Conservation (phyloP, 2,888 invertebrate species). For the Parnassius smintheus region DNA sequence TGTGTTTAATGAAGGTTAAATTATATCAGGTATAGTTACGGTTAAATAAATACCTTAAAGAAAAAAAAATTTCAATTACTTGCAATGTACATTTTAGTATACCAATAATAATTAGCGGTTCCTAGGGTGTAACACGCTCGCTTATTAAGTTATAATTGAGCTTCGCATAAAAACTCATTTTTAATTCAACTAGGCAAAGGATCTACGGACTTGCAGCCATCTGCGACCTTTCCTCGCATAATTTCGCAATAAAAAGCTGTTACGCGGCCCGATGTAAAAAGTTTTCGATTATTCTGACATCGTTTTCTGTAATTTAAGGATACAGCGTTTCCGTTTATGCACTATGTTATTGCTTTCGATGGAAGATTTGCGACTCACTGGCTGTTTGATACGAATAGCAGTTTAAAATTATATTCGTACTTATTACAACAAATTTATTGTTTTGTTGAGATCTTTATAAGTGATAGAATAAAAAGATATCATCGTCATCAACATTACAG, state of each 20-base stretch:
- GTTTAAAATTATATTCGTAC: no score
- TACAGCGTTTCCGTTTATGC: neutral
- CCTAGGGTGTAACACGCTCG: neutral
- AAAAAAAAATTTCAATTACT: no score
- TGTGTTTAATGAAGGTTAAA: no score
- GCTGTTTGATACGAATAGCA: no score
- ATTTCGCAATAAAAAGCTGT: slow-evolving; percentile 31
- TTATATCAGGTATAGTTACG: no score
- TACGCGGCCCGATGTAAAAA: slow-evolving; percentile 17
- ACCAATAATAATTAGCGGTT: neutral
- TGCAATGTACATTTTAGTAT: neutral
- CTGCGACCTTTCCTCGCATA: slow-evolving; percentile 32
- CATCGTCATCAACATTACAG: no score
- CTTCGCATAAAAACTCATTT: neutral
- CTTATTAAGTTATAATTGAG: slow-evolving; percentile 13
- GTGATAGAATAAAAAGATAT: no score
- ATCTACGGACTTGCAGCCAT: neutral
- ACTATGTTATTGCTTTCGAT: neutral
- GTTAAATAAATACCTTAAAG: no score
- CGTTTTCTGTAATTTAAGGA: neutral
- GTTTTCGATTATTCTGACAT: slow-evolving; percentile 5
- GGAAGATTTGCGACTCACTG: no score
- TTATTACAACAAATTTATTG: no score
- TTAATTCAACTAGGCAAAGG: neutral
- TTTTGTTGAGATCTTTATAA: no score